Evolutionary conservation across 2,888 invertebrate genomes (phyloP).

Genomic region (Axea sp.): DNA sequence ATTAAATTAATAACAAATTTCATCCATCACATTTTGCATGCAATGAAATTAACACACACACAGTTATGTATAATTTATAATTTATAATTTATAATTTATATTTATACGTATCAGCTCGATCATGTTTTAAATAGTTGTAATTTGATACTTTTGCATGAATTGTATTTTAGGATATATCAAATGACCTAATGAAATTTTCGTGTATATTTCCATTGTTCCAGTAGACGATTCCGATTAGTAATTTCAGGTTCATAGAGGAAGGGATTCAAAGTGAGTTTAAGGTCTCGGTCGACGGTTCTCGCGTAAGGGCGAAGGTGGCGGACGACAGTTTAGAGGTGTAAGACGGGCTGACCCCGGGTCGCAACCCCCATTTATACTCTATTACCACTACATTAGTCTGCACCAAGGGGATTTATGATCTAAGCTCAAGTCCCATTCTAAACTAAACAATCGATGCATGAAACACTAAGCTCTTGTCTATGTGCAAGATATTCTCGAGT

Average conservation of each 20-base stretch:
- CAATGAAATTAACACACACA: no score
- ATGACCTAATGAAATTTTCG: constrained; percentile 51
- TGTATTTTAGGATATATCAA: constrained; percentile 46
- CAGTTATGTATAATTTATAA: no score
- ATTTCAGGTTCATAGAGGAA: constrained; percentile 61
- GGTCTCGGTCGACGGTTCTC: constrained; percentile 76
- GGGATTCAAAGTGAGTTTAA: constrained; percentile 74
- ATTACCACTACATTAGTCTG: constrained; percentile 79
- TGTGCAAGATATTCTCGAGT: constrained; percentile 31
- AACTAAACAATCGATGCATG: constrained; percentile 71
- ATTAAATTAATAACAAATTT: no score
- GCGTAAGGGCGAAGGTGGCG: constrained; percentile 74
- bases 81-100: no score
- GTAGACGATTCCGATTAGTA: constrained; percentile 57
- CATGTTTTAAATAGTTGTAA: constrained; percentile 8
- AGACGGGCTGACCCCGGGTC: constrained; percentile 78
- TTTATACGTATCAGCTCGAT: no score
- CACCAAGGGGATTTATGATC: constrained; percentile 76
- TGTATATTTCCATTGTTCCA: constrained; percentile 59
- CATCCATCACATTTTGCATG: no score
- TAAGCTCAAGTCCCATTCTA: constrained; percentile 72
- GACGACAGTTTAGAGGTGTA: constrained; percentile 78
- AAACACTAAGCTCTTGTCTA: constrained; percentile 55
- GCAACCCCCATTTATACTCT: constrained; percentile 79
- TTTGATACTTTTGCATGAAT: constrained; percentile 26